These are phyloP conservation scores for Sebastes minor DNA, from an alignment of 2,797 vertebrate species.

Conservation along the genomic window DNA sequence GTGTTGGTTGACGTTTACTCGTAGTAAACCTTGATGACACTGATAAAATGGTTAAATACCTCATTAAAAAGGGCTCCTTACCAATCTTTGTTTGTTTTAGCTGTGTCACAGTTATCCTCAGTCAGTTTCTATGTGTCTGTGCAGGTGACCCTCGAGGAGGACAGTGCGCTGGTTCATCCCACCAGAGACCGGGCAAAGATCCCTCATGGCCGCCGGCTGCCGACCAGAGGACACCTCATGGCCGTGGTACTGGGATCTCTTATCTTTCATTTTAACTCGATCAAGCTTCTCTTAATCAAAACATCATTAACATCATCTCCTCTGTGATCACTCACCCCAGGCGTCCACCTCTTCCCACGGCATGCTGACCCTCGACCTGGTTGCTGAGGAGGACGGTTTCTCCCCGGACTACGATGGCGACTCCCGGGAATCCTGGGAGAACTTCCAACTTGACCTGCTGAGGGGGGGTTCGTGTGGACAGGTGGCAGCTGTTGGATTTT, in stretches of 20 bases:
- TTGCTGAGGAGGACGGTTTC: slow-evolving; percentile 88
- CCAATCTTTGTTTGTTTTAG: background rate
- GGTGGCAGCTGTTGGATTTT: background rate
- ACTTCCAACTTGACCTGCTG: slow-evolving; percentile 85
- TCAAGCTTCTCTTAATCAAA: background rate
- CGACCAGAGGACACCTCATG: slow-evolving; percentile 92
- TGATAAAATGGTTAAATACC: background rate
- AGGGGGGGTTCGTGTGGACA: slow-evolving; percentile 39
- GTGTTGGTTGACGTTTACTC: too few relatives aligned
- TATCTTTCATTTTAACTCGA: too few relatives aligned
- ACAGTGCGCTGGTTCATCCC: slow-evolving; percentile 88
- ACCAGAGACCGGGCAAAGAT: slow-evolving; percentile 93
- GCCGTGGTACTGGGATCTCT: slow-evolving; percentile 85
- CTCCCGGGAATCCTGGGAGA: slow-evolving; percentile 77
- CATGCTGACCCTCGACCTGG: slow-evolving; percentile 93
- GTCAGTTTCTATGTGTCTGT: background rate
- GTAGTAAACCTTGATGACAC: background rate
- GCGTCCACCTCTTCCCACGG: slow-evolving; percentile 93
- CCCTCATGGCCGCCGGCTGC: slow-evolving; percentile 91
- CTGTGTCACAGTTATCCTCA: background rate
- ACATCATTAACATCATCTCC: background rate
- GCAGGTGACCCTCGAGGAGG: slow-evolving; percentile 92
- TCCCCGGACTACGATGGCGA: slow-evolving; percentile 73
- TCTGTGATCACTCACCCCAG: slow-evolving; percentile 64
- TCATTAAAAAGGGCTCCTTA: background rate